Base-by-base conservation (phyloP, 1,140 invertebrate species). In the Wasmannia auropunctata region DNA sequence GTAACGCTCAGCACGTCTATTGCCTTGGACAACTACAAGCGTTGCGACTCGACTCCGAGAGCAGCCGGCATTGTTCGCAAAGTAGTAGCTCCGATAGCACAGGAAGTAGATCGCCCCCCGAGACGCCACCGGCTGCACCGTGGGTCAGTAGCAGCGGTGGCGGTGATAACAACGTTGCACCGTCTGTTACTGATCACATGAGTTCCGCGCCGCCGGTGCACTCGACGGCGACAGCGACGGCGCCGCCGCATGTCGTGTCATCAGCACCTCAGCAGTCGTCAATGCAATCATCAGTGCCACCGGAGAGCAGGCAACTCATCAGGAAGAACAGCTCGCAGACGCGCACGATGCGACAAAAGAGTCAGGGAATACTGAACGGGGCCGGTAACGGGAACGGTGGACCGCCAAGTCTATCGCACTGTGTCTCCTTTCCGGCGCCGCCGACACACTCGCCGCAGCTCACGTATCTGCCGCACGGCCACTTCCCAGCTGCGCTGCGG, bases 61-160 rank as follows among this genome's bases (percentile, higher is more conserved):
- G 90, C 75, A 95, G 92, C 80, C 93, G 95, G 51, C 95, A 96
- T 31, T 95, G 94, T 85, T 96, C 95, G 14, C 96, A 96, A 46
- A 97, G 96, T 40, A 96, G 96, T 86, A 96, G 96, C 89, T 96
- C 96, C 0, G 96, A 96, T 22, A 96, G 96, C 88, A 96, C 95
- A 60, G 95, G 95, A 67, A 96, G 96, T 87, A 94, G 95, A 67
- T 96, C 95, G 43, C 96, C 96, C 0, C 96, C 96, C 0, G 96
- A 96, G 65, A 97, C 96, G 3, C 96, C 96, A 51, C 96, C 96
- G 22, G 95, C 94, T 6, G 92, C 85, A 2, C 93, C 92, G 0
- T 95, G 95, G 95, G 69, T 91, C 3, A 90, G 85, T 46, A 87
- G 88, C 37, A 63, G n/a, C 14, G 51, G 89, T 43, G 67, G 65